Percentiles rank a stretch among this genome's conserved stretches.
phyloP scores from a whole-genome alignment of 2,797 vertebrate species.

The Pachyuromys duprasi region DNA sequence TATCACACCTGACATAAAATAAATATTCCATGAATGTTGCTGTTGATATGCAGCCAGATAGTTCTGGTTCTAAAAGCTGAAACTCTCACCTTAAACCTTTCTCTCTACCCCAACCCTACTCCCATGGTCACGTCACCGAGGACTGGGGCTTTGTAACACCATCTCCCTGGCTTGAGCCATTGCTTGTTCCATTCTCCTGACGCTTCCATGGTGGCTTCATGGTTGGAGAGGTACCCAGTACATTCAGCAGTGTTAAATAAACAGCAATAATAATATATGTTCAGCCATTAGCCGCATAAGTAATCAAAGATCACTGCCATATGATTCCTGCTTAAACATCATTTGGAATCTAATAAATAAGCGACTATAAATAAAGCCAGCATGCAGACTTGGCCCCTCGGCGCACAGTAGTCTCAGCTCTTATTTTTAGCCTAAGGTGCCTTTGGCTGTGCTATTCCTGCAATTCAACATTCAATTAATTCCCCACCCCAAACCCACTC shows the following conservation, averaged over 20 bases:
- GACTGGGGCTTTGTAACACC: too few relatives aligned
- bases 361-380: slow-evolving; percentile 70
- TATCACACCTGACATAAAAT: not conserved
- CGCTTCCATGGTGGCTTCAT: not conserved
- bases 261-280: slow-evolving; percentile 73
- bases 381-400: not conserved
- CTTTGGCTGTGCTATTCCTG: not conserved
- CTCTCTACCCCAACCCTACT: not conserved
- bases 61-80: not conserved
- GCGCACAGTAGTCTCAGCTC: not conserved
- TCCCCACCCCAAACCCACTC: not conserved
- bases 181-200: not conserved
- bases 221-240: not conserved
- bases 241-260: slow-evolving; percentile 63
- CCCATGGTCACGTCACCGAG: not conserved
- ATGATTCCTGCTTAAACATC: slow-evolving; percentile 78
- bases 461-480: slow-evolving; percentile 42
- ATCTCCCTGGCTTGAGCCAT: accelerated
- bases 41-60: not conserved
- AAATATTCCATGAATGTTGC: not conserved
- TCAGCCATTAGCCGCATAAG: slow-evolving; percentile 72
- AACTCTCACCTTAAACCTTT: not conserved
- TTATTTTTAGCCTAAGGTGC: slow-evolving; percentile 68
- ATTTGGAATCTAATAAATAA: slow-evolving; percentile 78
- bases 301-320: slow-evolving; percentile 80